Conservation (phyloP, 2,113 vertebrate species). For the Tricholaema leucomelas region DNA sequence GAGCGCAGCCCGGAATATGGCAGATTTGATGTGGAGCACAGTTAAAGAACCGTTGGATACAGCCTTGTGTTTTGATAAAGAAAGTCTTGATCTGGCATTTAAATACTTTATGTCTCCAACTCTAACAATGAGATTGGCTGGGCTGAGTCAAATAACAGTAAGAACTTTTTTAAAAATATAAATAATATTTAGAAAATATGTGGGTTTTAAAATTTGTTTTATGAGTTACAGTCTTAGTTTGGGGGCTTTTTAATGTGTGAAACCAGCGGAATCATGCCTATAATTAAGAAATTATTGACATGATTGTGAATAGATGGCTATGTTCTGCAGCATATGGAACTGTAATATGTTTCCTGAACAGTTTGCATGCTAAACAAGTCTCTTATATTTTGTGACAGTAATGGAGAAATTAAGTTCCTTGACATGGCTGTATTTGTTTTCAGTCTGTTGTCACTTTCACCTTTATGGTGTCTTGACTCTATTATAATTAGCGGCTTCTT, state of each 20-base stretch:
- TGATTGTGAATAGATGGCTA: neutral
- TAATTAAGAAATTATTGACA: neutral
- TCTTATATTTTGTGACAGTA: neutral
- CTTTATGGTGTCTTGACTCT: neutral
- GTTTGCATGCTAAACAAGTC: neutral
- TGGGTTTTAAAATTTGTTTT: neutral
- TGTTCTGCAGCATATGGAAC: neutral
- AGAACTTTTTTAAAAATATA: slow-evolving; percentile 61
- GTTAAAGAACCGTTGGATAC: slow-evolving; percentile 98
- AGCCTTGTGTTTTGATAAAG: slow-evolving; percentile 97
- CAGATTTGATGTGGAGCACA: slow-evolving; percentile 99
- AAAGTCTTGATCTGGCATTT: slow-evolving; percentile 98
- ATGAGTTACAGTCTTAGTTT: neutral
- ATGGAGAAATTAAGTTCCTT: neutral
- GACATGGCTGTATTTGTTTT: neutral
- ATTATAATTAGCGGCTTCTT: neutral
- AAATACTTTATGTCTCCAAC: slow-evolving; percentile 99
- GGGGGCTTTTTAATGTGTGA: neutral
- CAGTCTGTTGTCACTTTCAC: neutral
- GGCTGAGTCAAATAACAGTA: slow-evolving; percentile 98
- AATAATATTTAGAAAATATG: neutral
- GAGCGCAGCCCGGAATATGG: slow-evolving; percentile 97
- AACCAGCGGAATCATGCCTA: neutral
- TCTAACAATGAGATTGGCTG: slow-evolving; percentile 97
- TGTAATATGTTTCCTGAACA: neutral